Base-by-base conservation (phyloP, 1,140 invertebrate genomes). In the Lerema accius region DNA sequence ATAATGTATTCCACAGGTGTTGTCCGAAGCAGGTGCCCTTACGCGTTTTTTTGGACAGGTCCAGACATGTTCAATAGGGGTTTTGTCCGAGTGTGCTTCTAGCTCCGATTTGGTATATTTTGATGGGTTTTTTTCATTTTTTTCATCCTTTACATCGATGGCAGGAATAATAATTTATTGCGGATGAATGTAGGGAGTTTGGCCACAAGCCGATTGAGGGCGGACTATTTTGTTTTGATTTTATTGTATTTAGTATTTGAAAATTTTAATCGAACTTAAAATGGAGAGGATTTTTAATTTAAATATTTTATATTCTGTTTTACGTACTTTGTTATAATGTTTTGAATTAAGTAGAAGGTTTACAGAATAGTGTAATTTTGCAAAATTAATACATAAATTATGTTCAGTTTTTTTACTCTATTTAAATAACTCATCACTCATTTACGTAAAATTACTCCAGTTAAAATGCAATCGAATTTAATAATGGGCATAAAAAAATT, bases 1-100 rank as follows among this genome's bases (percentile, higher is more conserved):
- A 58, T 73, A 75, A 78, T 71, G 56, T 78, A 78, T 78, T 71
- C 76, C 71, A 84, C 82, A 84, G 82, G 82, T 84, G 82, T 71
- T 71, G 66, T 75, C 71, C 73, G 45, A 74, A 78, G 78, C 82
- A 84, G 82, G 82, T 82, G 80, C 56, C 63, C 58, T 45, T 72
- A 74, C 71, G 61, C 62, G 39, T 62, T 62, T 69, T 64, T 67
- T 55, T 53, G 42, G 67, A 74, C 77, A 76, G 45, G 77, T 80
- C 73, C 77, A 72, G 69, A 82, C 77, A 82, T 70, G 77, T 80
- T 78, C 75, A 78, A 78, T 76, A 78, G 75, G 60, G 61, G 51
- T 78, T 64, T 71, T 78, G 74, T 80, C 71, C 73, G 67, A 49
- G 65, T 62, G 69, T 67, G 68, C 67, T 72, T 56, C 69, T 73